Base-by-base conservation (phyloP, 2,113 vertebrate species). In the Hippocampus mohnikei region DNA sequence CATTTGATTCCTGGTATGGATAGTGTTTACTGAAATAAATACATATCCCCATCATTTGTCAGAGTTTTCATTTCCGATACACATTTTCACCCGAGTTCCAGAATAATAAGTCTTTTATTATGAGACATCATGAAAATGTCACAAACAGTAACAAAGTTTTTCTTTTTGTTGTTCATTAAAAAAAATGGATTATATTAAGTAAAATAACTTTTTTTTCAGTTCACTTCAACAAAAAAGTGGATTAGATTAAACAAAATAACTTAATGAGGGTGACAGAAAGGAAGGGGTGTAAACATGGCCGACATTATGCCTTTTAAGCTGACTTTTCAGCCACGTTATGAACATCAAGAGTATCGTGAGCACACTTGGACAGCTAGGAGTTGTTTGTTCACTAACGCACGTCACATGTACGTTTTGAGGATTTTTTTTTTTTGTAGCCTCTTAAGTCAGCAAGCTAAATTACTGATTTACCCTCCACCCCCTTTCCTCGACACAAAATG, bases 191-290 rank as follows among this genome's bases (percentile, higher is more conserved):
- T 52, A 81, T 82, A 83, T 71, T 74, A 75, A 94, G 89, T 85
- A 87, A 84, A 96, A 96, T 90, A 90, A 91, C 86, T 91, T 73
- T 80, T 8, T 42, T 53, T n/a, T 53, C 88, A 89, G 84, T 89
- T 78, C 70, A 85, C 88, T 84, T 56, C 1, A 55, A 83, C 86
- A 89, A 87, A 76, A 79, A 81, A 86, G 82, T 85, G 79, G 84
- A 81, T 70, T 52, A 81, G 83, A 83, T 71, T 74, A 75, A 94
- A 88, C 85, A 86, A 84, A 95, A 96, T 96, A 96, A 97, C 90
- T 96, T 95, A 96, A 94, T 81, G 85, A 92, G 71, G 72, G 84
- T 62, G 56, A 71, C 70, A 13, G 59, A 73, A 77, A 69, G 50
- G 33, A 56, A 40, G 29, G 29, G 29, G 3, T 18, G 67, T 70